Percentiles rank a stretch among this genome's conserved stretches.
Evolutionary conservation across 2,888 invertebrate genomes (phyloP).

Genomic region (Stenchaetothrips biformis): DNA sequence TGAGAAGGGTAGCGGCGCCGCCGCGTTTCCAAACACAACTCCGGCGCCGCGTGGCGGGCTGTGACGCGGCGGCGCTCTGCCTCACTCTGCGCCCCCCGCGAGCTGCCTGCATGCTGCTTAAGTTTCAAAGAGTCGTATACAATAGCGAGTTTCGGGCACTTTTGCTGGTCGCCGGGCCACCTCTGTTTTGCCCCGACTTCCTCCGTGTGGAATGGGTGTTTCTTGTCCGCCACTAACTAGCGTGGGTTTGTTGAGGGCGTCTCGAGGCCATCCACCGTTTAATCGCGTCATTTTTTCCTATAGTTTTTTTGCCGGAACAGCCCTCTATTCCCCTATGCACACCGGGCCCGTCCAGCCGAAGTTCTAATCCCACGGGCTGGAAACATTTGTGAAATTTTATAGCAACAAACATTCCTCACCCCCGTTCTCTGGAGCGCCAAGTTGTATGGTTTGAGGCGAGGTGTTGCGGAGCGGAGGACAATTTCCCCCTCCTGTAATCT

Average conservation of each 20-base stretch:
- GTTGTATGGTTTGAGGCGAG: background rate
- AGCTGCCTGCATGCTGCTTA: background rate
- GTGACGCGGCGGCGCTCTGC: too few species aligned
- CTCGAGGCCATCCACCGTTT: too few species aligned
- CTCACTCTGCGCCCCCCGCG: too few species aligned
- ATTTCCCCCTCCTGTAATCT: background rate
- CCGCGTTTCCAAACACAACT: background rate
- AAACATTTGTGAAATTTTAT: background rate
- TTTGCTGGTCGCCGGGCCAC: background rate
- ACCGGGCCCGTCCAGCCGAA: too few species aligned
- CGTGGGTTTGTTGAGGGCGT: too few species aligned
- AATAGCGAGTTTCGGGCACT: background rate
- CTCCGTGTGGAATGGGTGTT: too few species aligned
- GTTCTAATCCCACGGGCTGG: background rate
- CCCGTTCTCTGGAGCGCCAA: background rate
- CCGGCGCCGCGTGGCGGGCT: background rate
- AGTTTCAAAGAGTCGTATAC: constrained; percentile 14
- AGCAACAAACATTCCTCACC: background rate
- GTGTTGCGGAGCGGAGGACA: background rate
- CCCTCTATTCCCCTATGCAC: background rate
- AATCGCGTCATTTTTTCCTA: background rate
- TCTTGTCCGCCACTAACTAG: too few species aligned
- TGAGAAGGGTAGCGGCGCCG: too few species aligned
- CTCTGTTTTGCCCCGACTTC: too few species aligned
- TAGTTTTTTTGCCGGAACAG: background rate